A percentile compares a stretch with the other conserved stretches of the same genome.
Evolutionary conservation across 1,140 invertebrate species (phyloP).

Genomic region (Coenobita brevimanus): DNA sequence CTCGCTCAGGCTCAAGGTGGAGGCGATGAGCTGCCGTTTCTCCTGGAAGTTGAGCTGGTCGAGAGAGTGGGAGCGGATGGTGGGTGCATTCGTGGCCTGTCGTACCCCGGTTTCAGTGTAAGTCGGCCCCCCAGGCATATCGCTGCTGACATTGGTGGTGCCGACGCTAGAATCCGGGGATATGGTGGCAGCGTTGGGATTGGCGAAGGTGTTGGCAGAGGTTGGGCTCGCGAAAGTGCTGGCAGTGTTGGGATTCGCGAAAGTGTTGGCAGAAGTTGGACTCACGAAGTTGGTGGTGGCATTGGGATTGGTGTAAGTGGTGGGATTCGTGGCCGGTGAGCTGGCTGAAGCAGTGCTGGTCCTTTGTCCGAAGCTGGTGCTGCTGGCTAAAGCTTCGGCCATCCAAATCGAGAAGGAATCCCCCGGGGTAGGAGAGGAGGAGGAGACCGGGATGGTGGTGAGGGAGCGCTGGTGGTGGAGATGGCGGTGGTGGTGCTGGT

Average conservation of each 20-base stretch:
- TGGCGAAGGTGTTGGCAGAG: background rate
- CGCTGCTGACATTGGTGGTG: conserved; percentile 24
- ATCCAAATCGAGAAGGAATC: conserved; percentile 49
- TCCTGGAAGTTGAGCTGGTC: conserved; percentile 93
- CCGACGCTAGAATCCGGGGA: conserved; percentile 26
- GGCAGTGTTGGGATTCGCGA: background rate
- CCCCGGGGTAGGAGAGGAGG: conserved; percentile 16
- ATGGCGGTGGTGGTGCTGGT: conserved; percentile 18
- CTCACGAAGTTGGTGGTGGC: background rate
- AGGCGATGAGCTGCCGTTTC: conserved; percentile 90
- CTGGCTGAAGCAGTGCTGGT: background rate
- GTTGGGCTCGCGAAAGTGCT: background rate
- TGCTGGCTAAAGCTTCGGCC: conserved; percentile 45
- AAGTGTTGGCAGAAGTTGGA: background rate
- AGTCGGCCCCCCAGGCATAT: conserved; percentile 48
- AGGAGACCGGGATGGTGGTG: background rate
- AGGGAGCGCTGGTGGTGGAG: background rate
- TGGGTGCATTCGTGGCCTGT: conserved; percentile 74
- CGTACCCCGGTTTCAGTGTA: conserved; percentile 16
- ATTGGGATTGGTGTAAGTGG: background rate
- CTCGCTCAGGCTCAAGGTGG: conserved; percentile 88
- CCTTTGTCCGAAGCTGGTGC: conserved; percentile 10
- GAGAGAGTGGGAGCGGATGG: conserved; percentile 85
- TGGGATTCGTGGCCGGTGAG: background rate
- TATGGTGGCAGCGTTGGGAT: background rate